Evolutionary conservation across 2,113 vertebrate genomes (phyloP), one percentile per base, ranked within the genome.

Genomic region (Serinus canaria): DNA sequence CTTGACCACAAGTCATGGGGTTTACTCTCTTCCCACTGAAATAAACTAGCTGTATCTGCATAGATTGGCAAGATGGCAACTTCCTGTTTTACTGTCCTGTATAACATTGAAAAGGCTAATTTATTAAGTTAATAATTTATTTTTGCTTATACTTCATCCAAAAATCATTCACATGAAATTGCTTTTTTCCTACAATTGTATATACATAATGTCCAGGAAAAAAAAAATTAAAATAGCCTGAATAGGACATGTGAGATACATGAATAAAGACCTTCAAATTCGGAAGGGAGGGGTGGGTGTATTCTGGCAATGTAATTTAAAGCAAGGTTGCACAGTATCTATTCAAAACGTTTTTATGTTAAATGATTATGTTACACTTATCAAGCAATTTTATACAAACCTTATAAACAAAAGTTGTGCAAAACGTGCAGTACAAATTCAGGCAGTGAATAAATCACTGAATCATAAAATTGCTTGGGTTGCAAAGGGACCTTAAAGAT

Each of bases 171-270:
- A 86, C 14, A n/a, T 52, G n/a, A 93, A 94, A 94, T 74, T 55
- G 55, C 75, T 46, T n/a, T 74, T 95, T 96, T 96, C 94, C 95
- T 95, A 88, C 89, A 95, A 96, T 96, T 97, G 96, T 96, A 76
- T 31, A 52, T 41, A 87, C 87, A 81, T 79, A 94, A 90, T 31
- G 63, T 56, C 50, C 90, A 95, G 74, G 69, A 6, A 44, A 77
- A 90, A 41, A 85, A 84, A 94, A 59, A 90, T 75, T 90, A 95
- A 87, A 92, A 94, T 83, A 94, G 59, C 72, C 41, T 94, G 92
- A 95, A 94, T 73, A 53, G 83, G 53, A 87, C 33, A 94, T 33
- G 8, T 41, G 18, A 93, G 37, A 79, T 2, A 22, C 76, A 84
- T 58, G 66, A 96, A 89, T 94, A 93, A 87, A 89, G 94, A 89